Evolutionary conservation across 2,797 vertebrate genomes (phyloP).

Genomic region (Cygnus olor): DNA sequence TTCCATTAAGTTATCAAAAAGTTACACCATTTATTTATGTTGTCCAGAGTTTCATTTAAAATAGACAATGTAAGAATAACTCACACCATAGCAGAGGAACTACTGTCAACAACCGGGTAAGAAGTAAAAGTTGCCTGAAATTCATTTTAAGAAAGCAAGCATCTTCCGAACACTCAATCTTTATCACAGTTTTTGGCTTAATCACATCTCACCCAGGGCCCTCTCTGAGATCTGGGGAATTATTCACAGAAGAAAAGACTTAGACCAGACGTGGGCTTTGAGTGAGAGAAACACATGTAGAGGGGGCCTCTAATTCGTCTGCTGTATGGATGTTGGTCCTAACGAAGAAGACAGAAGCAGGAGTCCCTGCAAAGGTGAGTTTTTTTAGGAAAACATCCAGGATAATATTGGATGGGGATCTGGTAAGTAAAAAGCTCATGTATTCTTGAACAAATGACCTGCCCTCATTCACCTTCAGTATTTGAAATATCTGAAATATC

Average conservation of each 20-base stretch:
- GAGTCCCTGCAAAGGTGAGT: background rate
- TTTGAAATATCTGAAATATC: background rate
- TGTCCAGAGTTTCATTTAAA: conserved; percentile 25
- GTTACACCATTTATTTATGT: conserved; percentile 36
- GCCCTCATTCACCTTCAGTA: rapidly evolving
- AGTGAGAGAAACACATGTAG: background rate
- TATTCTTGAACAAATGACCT: background rate
- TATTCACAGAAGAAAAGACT: background rate
- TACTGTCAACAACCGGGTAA: background rate
- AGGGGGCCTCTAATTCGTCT: background rate
- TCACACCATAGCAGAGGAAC: background rate
- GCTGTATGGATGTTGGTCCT: rapidly evolving
- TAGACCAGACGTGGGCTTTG: background rate
- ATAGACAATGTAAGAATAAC: conserved; percentile 16
- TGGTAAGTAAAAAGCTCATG: background rate
- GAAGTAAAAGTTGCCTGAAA: background rate
- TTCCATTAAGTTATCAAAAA: conserved; percentile 46
- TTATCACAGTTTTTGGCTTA: background rate
- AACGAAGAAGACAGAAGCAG: background rate
- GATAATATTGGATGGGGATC: background rate
- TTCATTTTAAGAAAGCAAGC: background rate
- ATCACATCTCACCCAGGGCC: background rate
- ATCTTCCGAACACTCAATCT: background rate
- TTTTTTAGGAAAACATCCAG: background rate
- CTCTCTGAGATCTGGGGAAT: background rate